phyloP scores from a whole-genome alignment of 2,113 vertebrate species.

The Numida meleagris region DNA sequence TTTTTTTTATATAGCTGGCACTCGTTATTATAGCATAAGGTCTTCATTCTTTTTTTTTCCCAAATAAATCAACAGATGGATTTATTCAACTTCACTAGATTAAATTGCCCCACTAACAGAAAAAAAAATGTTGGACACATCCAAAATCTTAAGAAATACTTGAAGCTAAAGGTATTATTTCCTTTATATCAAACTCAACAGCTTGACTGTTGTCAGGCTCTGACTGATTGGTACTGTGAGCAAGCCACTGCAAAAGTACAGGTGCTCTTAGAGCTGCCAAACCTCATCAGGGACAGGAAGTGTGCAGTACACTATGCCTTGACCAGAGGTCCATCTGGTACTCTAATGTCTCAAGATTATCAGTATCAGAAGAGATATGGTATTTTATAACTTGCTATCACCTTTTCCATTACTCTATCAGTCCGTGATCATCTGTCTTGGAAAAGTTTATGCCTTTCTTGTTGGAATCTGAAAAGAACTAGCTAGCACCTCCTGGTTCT shows the following conservation, averaged over 20 bases:
- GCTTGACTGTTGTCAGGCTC: background rate
- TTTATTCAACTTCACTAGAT: background rate
- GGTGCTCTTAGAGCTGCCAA: background rate
- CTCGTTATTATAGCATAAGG: background rate
- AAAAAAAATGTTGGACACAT: background rate
- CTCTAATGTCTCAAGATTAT: background rate
- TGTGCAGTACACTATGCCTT: background rate
- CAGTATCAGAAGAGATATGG: background rate
- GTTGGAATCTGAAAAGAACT: background rate
- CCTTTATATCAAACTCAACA: background rate
- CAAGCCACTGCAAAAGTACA: background rate
- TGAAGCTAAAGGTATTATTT: background rate
- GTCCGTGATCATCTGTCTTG: background rate
- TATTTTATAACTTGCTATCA: background rate
- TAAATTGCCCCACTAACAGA: background rate
- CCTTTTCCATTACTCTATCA: background rate
- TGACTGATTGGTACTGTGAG: background rate
- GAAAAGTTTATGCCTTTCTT: background rate
- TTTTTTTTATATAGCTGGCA: background rate
- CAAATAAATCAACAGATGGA: background rate
- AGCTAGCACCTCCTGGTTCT: background rate
- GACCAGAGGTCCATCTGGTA: background rate
- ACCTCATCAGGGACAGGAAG: accelerated
- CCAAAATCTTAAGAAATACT: background rate
- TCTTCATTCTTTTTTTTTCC: background rate